phyloP scores from a whole-genome alignment of 1,140 invertebrate species.

The Halesus radiatus region DNA sequence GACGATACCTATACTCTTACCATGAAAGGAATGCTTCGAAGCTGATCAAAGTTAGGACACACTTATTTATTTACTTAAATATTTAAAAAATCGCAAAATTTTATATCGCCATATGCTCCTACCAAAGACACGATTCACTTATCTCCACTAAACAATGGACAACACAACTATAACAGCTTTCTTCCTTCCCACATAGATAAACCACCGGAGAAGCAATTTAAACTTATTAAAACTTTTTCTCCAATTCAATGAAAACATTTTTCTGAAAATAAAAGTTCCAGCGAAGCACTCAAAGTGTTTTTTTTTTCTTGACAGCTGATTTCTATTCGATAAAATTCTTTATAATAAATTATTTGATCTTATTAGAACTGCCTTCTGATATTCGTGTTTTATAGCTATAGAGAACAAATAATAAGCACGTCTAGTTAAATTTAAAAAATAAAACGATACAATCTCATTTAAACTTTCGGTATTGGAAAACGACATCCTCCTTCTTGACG shows the following conservation, averaged over 20 bases:
- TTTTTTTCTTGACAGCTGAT: constrained; percentile 8
- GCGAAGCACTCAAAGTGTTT: neutral
- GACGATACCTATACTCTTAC: no score
- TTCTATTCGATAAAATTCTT: constrained; percentile 4
- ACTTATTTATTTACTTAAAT: no score
- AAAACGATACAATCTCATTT: constrained; percentile 6
- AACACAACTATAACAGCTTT: neutral
- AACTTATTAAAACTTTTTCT: constrained; percentile 26
- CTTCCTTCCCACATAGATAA: neutral
- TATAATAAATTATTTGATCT: constrained; percentile 21
- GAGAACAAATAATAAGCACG: no score
- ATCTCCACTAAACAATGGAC: neutral
- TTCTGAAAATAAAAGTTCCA: neutral
- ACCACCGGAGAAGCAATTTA: constrained; percentile 19
- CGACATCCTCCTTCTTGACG: constrained; percentile 1
- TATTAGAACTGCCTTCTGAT: neutral
- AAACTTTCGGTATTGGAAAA: constrained; percentile 25
- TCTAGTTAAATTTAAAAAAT: neutral
- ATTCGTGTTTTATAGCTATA: no score
- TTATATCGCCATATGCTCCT: no score
- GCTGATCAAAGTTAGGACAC: no score
- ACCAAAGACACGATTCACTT: neutral
- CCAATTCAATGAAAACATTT: constrained; percentile 23
- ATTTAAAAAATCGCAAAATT: no score
- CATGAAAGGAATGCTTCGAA: no score